These are phyloP conservation scores for Timema cristinae DNA, from an alignment of 2,888 invertebrate species.

Conservation along the genomic window DNA sequence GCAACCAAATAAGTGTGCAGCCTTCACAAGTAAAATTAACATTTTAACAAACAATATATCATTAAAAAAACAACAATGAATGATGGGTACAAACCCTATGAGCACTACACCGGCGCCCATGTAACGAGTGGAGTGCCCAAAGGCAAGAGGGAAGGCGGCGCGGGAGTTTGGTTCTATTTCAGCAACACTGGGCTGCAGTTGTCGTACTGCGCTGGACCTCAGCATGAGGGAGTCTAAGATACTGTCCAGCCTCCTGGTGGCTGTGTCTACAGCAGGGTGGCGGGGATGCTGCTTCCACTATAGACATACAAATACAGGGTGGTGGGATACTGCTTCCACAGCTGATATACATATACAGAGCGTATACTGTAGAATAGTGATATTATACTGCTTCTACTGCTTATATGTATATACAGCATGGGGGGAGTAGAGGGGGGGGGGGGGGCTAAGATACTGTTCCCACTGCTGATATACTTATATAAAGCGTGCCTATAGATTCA, in stretches of 20 bases:
- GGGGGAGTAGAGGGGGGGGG: too few species aligned
- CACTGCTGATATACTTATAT: too few species aligned
- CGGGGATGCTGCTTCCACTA: slow-evolving; percentile 61
- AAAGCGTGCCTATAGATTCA: too few species aligned
- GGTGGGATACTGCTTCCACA: too few species aligned
- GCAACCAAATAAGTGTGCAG: too few species aligned
- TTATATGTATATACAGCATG: too few species aligned
- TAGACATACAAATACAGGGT: too few species aligned
- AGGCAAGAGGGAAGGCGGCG: slow-evolving; percentile 88
- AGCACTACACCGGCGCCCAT: slow-evolving; percentile 75
- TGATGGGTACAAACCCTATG: slow-evolving; percentile 65
- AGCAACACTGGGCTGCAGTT: slow-evolving; percentile 67
- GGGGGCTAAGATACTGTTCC: too few species aligned
- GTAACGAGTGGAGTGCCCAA: slow-evolving; percentile 86
- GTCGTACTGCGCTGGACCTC: slow-evolving; percentile 46
- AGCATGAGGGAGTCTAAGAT: slow-evolving; percentile 49
- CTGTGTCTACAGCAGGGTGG: slow-evolving; percentile 45
- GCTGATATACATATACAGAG: too few species aligned
- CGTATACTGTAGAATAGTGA: too few species aligned
- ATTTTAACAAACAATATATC: background rate
- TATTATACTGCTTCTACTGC: too few species aligned
- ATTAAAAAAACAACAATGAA: background rate
- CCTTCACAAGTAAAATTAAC: background rate
- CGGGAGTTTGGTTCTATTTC: slow-evolving; percentile 59
- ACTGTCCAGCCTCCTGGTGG: slow-evolving; percentile 50